Evolutionary conservation across 2,888 invertebrate genomes (phyloP).

Genomic region (Tenthredo mesomela): DNA sequence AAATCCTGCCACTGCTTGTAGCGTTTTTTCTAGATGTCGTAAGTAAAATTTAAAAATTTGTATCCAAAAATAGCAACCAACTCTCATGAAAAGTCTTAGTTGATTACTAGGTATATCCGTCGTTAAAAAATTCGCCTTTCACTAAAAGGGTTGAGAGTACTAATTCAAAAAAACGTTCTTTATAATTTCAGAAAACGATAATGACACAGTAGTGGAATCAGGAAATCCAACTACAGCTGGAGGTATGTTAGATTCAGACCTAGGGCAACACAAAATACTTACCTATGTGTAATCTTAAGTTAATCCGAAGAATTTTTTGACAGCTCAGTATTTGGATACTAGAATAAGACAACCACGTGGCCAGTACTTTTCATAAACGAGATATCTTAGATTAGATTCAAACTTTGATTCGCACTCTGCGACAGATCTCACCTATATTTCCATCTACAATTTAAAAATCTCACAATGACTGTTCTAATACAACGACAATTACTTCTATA

Average conservation of each 20-base stretch:
- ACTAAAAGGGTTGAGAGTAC: neutral
- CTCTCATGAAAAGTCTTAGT: no score
- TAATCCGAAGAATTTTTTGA: neutral
- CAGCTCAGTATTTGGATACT: neutral
- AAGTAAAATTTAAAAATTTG: constrained; percentile 58
- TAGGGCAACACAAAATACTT: neutral
- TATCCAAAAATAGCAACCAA: neutral
- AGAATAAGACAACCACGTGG: neutral
- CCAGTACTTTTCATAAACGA: neutral
- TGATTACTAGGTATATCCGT: neutral
- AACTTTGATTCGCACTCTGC: neutral
- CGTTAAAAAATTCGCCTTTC: neutral
- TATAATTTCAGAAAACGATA: neutral
- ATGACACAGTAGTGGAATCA: neutral
- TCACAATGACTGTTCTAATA: neutral
- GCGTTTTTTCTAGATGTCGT: constrained; percentile 66
- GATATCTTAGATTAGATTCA: neutral
- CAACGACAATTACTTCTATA: neutral
- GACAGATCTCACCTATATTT: neutral
- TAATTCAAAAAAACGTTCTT: neutral
- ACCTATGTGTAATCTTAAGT: neutral
- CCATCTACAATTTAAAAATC: neutral
- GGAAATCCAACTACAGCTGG: neutral
- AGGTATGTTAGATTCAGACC: neutral
- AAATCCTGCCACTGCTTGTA: constrained; percentile 61